Evolutionary conservation across 92 coral and sea anemone genomes (phyloP).

Genomic region (Parazoanthus atlanticus): DNA sequence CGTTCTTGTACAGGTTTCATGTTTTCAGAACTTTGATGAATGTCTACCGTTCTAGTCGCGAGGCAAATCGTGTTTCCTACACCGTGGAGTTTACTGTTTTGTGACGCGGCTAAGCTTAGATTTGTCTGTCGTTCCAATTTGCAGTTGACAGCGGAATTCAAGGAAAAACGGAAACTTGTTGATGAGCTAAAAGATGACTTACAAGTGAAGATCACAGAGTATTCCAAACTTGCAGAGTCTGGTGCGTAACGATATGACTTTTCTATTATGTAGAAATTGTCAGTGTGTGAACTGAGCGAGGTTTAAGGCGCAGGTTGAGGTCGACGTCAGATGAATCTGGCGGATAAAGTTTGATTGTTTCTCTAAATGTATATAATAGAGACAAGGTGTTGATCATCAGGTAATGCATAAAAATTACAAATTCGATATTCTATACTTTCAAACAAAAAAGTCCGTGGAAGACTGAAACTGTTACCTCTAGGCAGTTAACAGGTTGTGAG

Average conservation of each 20-base stretch:
- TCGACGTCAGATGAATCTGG: no score
- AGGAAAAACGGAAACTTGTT: slow-evolving; percentile 91
- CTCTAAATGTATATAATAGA: no score
- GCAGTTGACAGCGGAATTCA: slow-evolving; percentile 92
- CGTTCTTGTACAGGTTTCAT: neutral
- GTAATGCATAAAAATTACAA: no score
- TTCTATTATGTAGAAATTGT: neutral
- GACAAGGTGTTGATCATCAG: no score
- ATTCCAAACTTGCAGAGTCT: slow-evolving; percentile 93
- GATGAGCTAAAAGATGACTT: slow-evolving; percentile 97
- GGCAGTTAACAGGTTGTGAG: no score
- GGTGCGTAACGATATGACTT: slow-evolving; percentile 48
- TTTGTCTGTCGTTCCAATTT: neutral
- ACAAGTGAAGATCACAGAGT: slow-evolving; percentile 91
- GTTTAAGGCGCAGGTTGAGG: neutral
- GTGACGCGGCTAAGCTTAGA: neutral
- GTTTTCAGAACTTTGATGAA: no score
- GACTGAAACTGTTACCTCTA: no score
- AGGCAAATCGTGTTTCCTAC: neutral
- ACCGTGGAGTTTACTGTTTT: neutral
- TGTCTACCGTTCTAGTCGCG: no score
- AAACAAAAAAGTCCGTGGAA: no score
- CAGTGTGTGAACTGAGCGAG: neutral
- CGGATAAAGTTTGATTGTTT: no score
- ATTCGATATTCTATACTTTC: no score